phyloP scores from a whole-genome alignment of 2,797 vertebrate genomes.

The Chanos chanos region DNA sequence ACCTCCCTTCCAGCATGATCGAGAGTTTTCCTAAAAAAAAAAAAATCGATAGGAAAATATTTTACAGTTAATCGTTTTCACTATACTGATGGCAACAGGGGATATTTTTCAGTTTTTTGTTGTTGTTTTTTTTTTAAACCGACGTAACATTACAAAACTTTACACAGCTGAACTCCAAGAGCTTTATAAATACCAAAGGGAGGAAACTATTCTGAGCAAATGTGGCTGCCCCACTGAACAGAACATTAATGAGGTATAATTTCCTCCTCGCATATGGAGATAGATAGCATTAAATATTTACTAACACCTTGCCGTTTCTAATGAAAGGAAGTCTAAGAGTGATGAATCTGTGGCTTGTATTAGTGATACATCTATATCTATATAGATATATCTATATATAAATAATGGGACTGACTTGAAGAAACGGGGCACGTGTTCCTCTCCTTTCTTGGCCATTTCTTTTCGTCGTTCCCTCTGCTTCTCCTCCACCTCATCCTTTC shows the following conservation, averaged over 20 bases:
- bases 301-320: no score
- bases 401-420: conserved; percentile 73
- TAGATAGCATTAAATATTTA: no score
- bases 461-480: conserved; percentile 82
- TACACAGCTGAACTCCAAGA: no score
- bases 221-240: no score
- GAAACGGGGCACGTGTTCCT: conserved; percentile 81
- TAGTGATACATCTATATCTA: neutral
- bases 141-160: no score
- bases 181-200: no score
- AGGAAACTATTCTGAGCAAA: no score
- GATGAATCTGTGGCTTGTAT: neutral
- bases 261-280: no score
- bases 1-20: conserved; percentile 77
- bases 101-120: neutral
- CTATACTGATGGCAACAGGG: no score
- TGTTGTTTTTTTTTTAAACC: no score
- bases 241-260: no score
- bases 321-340: neutral
- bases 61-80: no score
- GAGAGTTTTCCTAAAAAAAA: conserved; percentile 63
- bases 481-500: conserved; percentile 86
- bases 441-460: conserved; percentile 82
- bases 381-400: neutral
- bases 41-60: neutral